Evolutionary conservation across 35 echinoderm and acorn worm species (phyloP).

Genomic region (Eucidaris tribuloides): DNA sequence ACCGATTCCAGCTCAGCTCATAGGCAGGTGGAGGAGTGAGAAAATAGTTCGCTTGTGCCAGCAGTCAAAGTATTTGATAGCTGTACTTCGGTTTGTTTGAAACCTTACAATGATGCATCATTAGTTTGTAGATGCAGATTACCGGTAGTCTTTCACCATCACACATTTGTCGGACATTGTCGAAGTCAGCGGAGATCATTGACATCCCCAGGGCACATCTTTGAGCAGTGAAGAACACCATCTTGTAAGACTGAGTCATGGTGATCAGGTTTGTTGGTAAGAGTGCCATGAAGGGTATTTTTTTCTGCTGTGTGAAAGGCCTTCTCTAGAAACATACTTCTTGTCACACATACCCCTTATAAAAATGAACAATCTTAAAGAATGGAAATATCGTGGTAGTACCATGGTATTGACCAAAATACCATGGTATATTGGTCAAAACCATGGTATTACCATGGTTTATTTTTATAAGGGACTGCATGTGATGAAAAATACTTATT

Average conservation of each 20-base stretch:
- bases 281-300: not conserved
- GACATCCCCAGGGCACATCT: constrained; percentile 39
- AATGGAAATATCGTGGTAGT: too few species aligned
- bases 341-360: not conserved
- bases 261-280: not conserved
- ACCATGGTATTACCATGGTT: too few species aligned
- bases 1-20: constrained; percentile 44
- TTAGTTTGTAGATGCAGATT: constrained; percentile 33
- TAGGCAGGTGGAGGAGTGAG: constrained; percentile 25
- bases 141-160: constrained; percentile 38
- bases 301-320: not conserved
- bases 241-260: not conserved
- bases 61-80: constrained; percentile 28
- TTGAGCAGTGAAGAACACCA: not conserved
- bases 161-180: constrained; percentile 46
- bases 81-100: constrained; percentile 43
- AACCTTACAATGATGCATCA: constrained; percentile 53
- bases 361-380: too few species aligned
- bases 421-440: too few species aligned
- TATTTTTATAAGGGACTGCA: too few species aligned
- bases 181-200: constrained; percentile 28
- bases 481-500: too few species aligned
- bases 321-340: not conserved
- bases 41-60: constrained; percentile 51
- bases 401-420: too few species aligned